Base-by-base conservation (phyloP, 2,797 vertebrate genomes). In the Mallotus villosus region DNA sequence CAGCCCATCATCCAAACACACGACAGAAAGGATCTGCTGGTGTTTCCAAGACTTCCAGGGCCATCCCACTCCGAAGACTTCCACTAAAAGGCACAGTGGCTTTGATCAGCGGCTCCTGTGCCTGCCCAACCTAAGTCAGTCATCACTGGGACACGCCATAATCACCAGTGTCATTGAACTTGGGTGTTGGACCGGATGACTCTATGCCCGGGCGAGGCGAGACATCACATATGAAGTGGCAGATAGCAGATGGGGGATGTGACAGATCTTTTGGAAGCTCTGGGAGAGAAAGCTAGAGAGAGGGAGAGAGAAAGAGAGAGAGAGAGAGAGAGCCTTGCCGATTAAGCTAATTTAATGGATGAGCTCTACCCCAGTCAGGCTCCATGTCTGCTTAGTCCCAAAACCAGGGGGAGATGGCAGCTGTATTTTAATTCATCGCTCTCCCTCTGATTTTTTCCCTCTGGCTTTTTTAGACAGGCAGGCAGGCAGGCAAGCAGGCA, bases 261-360 rank as follows among this genome's bases (percentile, higher is more conserved):
- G 66, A 63, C 67, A 21, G 72, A 80, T 78, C 74, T 64, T 76
- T 71, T 63, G 67, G 77, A 82, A 74, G 78, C 75, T 16, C 76
- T 51, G 63, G 70, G 63, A 51, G 46, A 74, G 41, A 46, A 14
- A 46, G 41, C 1, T 1, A 41, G 37, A 12, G 37, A 41, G 37
- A 41, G 37, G 14, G 9, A 41, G 37, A 41, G 11, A 41, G 37
- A 41, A 11, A 41, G 37, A 41, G 37, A 41, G 37, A 46, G 41
- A 46, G 41, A 46, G 11, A 12, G 41, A 14, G 8, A 46, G 41
- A 46, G 12, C 34, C 78, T 77, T 77, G 57, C 78, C 76, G 75
- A 80, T 83, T 74, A 64, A 62, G 29, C 83, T 78, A 29, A 79
- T 84, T 82, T 80, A 85, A 80, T 62, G 51, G 70, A 81, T 81